Evolutionary conservation across 2,888 invertebrate genomes (phyloP).

Genomic region (Polymixis flavicincta): DNA sequence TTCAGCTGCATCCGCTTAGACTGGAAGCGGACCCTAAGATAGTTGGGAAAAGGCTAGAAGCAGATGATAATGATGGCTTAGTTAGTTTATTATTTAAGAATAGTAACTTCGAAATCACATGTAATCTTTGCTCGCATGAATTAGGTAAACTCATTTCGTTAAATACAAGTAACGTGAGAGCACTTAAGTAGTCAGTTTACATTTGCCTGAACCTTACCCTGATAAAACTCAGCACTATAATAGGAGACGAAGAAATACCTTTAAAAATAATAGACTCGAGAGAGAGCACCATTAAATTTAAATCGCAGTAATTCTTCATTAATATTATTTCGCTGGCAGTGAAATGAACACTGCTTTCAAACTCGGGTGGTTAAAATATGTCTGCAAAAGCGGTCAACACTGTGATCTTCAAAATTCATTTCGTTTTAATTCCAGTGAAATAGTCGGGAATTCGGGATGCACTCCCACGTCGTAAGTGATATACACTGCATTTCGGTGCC

Average conservation of each 20-base stretch:
- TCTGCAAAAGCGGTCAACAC: slow-evolving; percentile 55
- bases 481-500: slow-evolving; percentile 79
- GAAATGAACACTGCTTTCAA: slow-evolving; percentile 44
- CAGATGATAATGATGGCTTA: background rate
- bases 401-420: slow-evolving; percentile 70
- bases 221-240: slow-evolving; percentile 39
- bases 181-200: slow-evolving; percentile 6
- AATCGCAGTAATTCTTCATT: slow-evolving; percentile 41
- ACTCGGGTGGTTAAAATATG: slow-evolving; percentile 45
- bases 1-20: no score
- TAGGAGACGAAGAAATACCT: slow-evolving; percentile 21
- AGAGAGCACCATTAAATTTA: slow-evolving; percentile 43
- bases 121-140: background rate
- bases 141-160: background rate
- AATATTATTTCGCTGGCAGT: slow-evolving; percentile 51
- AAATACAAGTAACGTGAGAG: background rate
- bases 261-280: slow-evolving; percentile 51
- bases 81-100: background rate
- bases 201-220: slow-evolving; percentile 18
- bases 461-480: slow-evolving; percentile 78
- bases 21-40: no score
- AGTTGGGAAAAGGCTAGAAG: no score
- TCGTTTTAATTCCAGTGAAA: slow-evolving; percentile 77
- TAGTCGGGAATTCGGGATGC: slow-evolving; percentile 68
- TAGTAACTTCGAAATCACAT: background rate